A percentile compares a stretch with the other conserved stretches of the same genome.
Evolutionary conservation across 2,797 vertebrate genomes (phyloP).

Genomic region (Lerista edwardsae): DNA sequence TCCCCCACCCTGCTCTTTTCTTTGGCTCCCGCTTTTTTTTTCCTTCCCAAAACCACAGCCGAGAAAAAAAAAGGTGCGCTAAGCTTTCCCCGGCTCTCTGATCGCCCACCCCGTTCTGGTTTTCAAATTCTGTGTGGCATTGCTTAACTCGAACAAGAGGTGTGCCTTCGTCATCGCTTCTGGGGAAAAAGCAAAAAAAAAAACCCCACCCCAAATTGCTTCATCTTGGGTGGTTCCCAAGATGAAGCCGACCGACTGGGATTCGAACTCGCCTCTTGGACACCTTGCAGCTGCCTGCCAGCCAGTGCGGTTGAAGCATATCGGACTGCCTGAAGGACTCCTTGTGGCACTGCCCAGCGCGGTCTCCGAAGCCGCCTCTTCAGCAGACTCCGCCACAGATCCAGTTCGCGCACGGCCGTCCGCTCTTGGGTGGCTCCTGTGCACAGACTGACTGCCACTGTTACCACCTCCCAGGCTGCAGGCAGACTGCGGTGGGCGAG

Average conservation of each 20-base stretch:
- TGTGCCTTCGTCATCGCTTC: not conserved
- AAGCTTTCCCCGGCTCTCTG: not conserved
- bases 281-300: not conserved
- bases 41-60: constrained; percentile 24
- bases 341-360: too few species aligned
- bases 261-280: not conserved
- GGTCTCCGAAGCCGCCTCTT: too few species aligned
- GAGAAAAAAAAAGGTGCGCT: too few species aligned
- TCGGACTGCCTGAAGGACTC: too few species aligned
- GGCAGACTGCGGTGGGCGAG: too few species aligned
- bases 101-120: not conserved
- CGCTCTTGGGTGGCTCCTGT: not conserved
- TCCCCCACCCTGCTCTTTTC: not conserved
- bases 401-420: too few species aligned
- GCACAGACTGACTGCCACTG: not conserved
- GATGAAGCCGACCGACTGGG: not conserved
- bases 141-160: constrained; percentile 23
- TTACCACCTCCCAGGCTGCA: too few species aligned
- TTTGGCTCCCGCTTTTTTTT: constrained; percentile 3
- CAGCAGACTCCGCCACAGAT: too few species aligned
- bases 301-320: not conserved
- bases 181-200: not conserved
- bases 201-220: rapidly evolving
- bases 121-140: not conserved
- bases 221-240: not conserved